phyloP scores from a whole-genome alignment of 2,113 vertebrate species.

The Pimephales promelas region DNA sequence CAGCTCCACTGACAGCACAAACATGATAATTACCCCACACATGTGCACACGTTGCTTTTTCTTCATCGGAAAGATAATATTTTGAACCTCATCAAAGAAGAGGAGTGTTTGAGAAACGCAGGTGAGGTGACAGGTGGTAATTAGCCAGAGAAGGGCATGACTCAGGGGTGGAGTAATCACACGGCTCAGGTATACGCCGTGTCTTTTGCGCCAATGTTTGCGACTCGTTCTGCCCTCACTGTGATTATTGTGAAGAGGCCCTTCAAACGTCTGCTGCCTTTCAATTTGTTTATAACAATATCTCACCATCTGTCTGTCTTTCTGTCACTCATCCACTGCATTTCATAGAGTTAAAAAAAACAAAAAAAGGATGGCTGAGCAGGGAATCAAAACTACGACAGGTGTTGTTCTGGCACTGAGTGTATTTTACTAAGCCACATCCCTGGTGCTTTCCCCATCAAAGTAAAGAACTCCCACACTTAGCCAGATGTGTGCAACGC shows the following conservation, averaged over 20 bases:
- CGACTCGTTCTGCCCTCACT: neutral
- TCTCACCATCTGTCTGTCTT: constrained; percentile 24
- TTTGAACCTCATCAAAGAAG: constrained; percentile 46
- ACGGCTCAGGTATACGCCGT: constrained; percentile 3
- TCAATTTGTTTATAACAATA: constrained; percentile 20
- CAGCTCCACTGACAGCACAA: constrained; percentile 51
- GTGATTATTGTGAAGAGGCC: constrained; percentile 27
- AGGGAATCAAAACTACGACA: neutral
- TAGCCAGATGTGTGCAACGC: constrained; percentile 66
- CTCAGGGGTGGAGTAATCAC: constrained; percentile 24
- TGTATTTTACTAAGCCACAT: constrained; percentile 10
- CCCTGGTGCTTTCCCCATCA: neutral
- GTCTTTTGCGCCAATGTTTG: constrained; percentile 17
- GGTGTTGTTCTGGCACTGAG: neutral
- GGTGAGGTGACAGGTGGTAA: constrained; percentile 56
- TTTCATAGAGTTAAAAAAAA: constrained; percentile 18
- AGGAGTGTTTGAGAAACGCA: constrained; percentile 41
- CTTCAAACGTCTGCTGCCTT: constrained; percentile 22
- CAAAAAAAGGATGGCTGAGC: neutral
- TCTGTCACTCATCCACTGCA: constrained; percentile 5
- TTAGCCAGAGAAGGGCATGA: constrained; percentile 38
- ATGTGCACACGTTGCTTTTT: constrained; percentile 8
- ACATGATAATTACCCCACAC: constrained; percentile 53
- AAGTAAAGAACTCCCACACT: neutral
- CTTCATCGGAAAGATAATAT: constrained; percentile 51